phyloP scores from a whole-genome alignment of 2,888 invertebrate species.

The Orthosia gothica region DNA sequence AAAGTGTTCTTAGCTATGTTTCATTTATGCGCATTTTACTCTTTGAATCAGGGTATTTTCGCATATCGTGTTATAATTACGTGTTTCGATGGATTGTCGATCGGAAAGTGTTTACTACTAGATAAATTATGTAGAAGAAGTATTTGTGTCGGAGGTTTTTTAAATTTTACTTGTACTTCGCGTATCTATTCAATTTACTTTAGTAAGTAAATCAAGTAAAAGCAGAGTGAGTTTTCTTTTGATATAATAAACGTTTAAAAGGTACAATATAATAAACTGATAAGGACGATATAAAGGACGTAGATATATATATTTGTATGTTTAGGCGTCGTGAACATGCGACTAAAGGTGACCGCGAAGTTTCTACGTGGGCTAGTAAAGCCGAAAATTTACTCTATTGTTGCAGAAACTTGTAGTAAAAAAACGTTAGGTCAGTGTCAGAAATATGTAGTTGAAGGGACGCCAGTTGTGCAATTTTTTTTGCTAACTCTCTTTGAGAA shows the following conservation, averaged over 20 bases:
- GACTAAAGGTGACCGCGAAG: constrained; percentile 68
- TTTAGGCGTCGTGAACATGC: constrained; percentile 51
- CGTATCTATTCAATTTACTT: constrained; percentile 44
- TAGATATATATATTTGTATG: constrained; percentile 49
- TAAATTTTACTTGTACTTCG: neutral
- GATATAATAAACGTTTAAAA: constrained; percentile 27
- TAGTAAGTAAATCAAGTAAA: constrained; percentile 47
- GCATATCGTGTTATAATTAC: too few species aligned
- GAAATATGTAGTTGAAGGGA: constrained; percentile 17
- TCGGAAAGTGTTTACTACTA: too few species aligned
- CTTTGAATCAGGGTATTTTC: too few species aligned
- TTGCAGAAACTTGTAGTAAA: constrained; percentile 67
- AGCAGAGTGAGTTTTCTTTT: constrained; percentile 16
- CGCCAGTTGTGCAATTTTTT: constrained; percentile 57
- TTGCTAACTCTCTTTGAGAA: neutral
- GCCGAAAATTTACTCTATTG: constrained; percentile 83
- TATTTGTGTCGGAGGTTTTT: too few species aligned
- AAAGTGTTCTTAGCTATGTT: too few species aligned
- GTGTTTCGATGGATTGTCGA: too few species aligned
- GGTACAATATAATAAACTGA: constrained; percentile 42
- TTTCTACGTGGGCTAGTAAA: constrained; percentile 77
- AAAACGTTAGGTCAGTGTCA: constrained; percentile 69
- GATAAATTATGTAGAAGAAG: too few species aligned
- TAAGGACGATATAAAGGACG: constrained; percentile 39
- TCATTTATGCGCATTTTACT: too few species aligned